Percentiles rank a stretch among this genome's conserved stretches.
These are phyloP conservation scores for Gymnoscopelus microlampas DNA, from an alignment of 2,797 vertebrate species.

Conservation along the genomic window DNA sequence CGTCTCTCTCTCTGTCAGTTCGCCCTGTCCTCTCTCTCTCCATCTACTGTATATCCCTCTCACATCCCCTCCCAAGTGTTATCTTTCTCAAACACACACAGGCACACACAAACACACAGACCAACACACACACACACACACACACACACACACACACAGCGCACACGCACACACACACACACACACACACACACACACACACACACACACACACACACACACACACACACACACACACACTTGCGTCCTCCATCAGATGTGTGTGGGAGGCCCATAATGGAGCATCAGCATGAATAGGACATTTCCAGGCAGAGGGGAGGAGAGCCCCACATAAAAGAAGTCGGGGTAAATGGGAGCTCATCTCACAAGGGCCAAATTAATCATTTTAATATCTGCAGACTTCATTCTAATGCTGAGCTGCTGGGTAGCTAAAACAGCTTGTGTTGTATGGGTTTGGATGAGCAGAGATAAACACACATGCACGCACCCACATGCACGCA, in stretches of 20 bases:
- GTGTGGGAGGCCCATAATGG: constrained; percentile 52
- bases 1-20: neutral
- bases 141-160: neutral
- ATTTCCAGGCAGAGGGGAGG: constrained; percentile 23
- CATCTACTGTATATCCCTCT: neutral
- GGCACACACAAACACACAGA: neutral
- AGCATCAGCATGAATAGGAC: constrained; percentile 57
- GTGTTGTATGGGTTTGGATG: constrained; percentile 34
- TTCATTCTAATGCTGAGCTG: constrained; percentile 49
- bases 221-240: constrained; percentile 1
- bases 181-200: constrained; percentile 15
- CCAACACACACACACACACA: constrained; percentile 17
- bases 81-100: neutral
- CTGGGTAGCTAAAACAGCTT: constrained; percentile 39
- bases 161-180: constrained; percentile 1
- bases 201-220: constrained; percentile 18
- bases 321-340: constrained; percentile 33
- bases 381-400: constrained; percentile 63
- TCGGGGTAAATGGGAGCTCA: constrained; percentile 36
- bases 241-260: constrained; percentile 32
- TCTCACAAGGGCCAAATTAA: constrained; percentile 47
- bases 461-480: neutral
- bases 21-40: neutral
- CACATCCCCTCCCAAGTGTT: neutral
- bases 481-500: neutral